A percentile compares a stretch with the other conserved stretches of the same genome.
Evolutionary conservation across 2,797 vertebrate species (phyloP).

Genomic region (Oryzias dopingdopingensis): DNA sequence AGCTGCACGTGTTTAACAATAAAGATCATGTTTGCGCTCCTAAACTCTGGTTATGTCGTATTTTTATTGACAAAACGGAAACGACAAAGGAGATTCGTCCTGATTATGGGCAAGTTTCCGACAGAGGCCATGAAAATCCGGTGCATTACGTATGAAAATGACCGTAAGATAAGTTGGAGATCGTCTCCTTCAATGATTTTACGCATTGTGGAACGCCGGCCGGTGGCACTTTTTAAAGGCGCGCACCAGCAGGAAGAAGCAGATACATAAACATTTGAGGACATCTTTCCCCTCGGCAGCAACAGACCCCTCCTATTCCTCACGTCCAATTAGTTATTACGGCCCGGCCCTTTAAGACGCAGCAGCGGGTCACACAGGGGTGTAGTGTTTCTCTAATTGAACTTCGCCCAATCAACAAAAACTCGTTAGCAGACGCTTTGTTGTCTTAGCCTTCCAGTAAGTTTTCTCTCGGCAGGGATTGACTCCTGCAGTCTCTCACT

Average conservation of each 20-base stretch:
- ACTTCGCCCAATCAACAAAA: conserved; percentile 86
- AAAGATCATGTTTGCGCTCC: too few species aligned
- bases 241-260: conserved; percentile 66
- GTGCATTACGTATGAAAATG: too few species aligned
- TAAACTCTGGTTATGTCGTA: too few species aligned
- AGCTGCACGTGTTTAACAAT: too few species aligned
- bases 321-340: conserved; percentile 78
- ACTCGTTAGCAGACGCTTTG: conserved; percentile 80
- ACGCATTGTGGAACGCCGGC: conserved; percentile 37
- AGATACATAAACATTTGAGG: conserved; percentile 73
- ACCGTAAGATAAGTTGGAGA: too few species aligned
- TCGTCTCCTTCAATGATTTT: conserved; percentile 10
- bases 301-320: conserved; percentile 80
- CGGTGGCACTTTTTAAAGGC: conserved; percentile 54
- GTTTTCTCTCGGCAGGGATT: conserved; percentile 67
- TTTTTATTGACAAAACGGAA: too few species aligned
- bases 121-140: too few species aligned
- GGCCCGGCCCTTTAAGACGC: conserved; percentile 82
- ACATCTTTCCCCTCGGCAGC: conserved; percentile 63
- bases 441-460: conserved; percentile 63
- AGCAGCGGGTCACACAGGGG: conserved; percentile 77
- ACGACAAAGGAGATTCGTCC: too few species aligned
- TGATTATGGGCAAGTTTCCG: too few species aligned
- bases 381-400: conserved; percentile 85
- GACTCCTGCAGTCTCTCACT: conserved; percentile 62